Evolutionary conservation across 2,797 vertebrate species (phyloP), one percentile per base, ranked within the genome.

Genomic region (Dallia pectoralis): DNA sequence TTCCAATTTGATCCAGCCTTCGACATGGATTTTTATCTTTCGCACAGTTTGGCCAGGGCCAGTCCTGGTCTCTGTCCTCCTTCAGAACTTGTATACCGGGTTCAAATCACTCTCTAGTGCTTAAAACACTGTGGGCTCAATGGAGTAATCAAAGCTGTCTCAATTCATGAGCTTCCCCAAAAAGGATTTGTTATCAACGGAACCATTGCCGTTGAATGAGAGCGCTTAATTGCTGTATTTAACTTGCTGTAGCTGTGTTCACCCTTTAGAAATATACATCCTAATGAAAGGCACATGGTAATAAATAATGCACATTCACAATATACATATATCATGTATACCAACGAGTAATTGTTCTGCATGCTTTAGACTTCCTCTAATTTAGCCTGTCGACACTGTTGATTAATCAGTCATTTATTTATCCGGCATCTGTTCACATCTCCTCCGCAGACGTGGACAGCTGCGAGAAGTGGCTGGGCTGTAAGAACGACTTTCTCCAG

Each of bases 381-480:
- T 64, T 63, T 62, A 12, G 14, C 16, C 27, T 32, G 30, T 33
- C 32, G 2, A 64, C 29, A 29, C 1, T 30, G 18, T 64, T 8
- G 15, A 32, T 64, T 27, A 22, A 27, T 59, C 11, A 15, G 1
- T 56, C 53, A 25, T 33, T 64, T 30, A 63, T 63, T 30, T 3
- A 32, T 63, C 30, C n/a, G n/a, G n/a, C n/a, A 3, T 33, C 27
- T 33, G 7, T 19, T 64, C 29, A 19, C 62, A 8, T 64, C 30
- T 1, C 7, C 18, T 67, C 44, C 5, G 4, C 88, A 96, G 95
- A 93, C 70, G 90, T 94, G 70, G 96, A 97, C 93, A 95, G 94
- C 91, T 97, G 96, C 79, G 96, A 97, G 79, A 95, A 96, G 86
- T 97, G 96, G 95, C 87, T 97, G 61, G 95, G 90, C 86, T 97